These are phyloP conservation scores for Petaurus breviceps DNA, from an alignment of 2,113 vertebrate genomes.

Conservation along the genomic window DNA sequence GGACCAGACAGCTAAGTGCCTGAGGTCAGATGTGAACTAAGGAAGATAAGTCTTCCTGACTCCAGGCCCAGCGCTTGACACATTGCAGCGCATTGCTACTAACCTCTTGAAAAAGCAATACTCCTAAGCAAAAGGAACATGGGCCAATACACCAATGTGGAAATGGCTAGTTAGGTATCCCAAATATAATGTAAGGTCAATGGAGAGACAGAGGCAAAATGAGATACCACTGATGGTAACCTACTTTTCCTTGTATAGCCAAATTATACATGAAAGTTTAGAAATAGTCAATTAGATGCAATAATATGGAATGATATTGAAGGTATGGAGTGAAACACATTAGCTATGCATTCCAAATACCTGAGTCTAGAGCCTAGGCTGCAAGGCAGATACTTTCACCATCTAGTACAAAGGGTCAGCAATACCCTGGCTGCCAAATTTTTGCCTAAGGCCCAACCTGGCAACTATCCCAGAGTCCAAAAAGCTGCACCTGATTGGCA, in stretches of 20 bases:
- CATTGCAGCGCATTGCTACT: background rate
- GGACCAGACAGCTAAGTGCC: background rate
- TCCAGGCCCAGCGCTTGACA: background rate
- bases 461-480: conserved; percentile 62
- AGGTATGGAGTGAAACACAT: conserved; percentile 81
- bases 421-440: conserved; percentile 55
- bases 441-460: conserved; percentile 57
- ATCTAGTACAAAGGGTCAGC: conserved; percentile 82
- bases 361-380: conserved; percentile 72
- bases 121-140: background rate
- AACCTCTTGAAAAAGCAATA: background rate
- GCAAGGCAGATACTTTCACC: conserved; percentile 65
- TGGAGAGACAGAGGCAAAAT: conserved; percentile 43
- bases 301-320: conserved; percentile 82
- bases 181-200: background rate
- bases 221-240: conserved; percentile 75
- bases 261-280: conserved; percentile 82
- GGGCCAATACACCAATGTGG: background rate
- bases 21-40: background rate
- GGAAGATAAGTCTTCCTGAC: background rate
- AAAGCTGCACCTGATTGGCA: conserved; percentile 41
- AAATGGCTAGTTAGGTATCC: background rate
- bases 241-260: conserved; percentile 70
- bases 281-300: conserved; percentile 84
- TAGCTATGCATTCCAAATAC: conserved; percentile 86